Base-by-base conservation (phyloP, 1,140 invertebrate species). In the Drosophila oshimai region DNA sequence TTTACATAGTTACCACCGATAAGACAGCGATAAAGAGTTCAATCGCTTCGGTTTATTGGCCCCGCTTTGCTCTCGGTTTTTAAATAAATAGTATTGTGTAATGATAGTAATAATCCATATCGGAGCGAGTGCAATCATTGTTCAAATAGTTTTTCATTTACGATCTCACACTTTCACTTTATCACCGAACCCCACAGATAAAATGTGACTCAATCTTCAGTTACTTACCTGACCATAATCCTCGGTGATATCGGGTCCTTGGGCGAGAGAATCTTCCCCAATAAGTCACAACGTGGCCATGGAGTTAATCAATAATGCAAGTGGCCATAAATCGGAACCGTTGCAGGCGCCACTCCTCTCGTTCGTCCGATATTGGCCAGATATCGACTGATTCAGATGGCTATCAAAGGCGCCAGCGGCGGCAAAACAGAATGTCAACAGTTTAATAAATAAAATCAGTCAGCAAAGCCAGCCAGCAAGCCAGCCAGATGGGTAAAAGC, bases 401-500 rank as follows among this genome's bases (percentile, higher is more conserved):
- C 60, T 67, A 83, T 81, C 78, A 45, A 61, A 57, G 39, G 67
- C 41, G 54, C 53, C 62, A 44, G 37, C 20, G n/a, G 41, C 20
- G 55, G 37, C 69, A 36, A 42, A 62, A 54, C 68, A 61, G 68
- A 74, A 87, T 81, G 81, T 86, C 80, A 86, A 86, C 80, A 79
- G 80, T 83, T 83, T 83, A 83, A 84, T 83, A 83, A 83, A 83
- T 83, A 83, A 83, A 84, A 83, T 83, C 73, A 74, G 74, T 83
- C 80, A 62, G 49, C 79, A 61, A 13, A 24, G 42, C 45, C 77
- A 65, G 68, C 54, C 64, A 58, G 46, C 57, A 13, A 24, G 42
- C 45, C 77, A 65, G 68, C 54, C 64, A 58, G 46, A 49, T 55
- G 60, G 42, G 57, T 34, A 17, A n/a, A n/a, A n/a, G 33, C 47